Base-by-base conservation (phyloP, 2,888 invertebrate species). In the Drosophila melanosoma region DNA sequence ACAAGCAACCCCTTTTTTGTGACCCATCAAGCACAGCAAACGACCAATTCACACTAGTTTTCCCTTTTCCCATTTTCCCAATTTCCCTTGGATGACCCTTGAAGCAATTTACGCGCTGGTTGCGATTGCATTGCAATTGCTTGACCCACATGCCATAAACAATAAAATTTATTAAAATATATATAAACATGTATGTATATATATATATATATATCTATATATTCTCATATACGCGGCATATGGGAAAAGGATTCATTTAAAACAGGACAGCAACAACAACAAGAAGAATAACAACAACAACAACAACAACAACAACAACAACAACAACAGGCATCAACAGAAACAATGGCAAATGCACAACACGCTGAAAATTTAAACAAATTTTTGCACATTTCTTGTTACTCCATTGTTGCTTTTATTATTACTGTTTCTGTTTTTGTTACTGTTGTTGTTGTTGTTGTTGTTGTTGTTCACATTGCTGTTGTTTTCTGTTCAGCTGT, bases 371-470 rank as follows among this genome's bases (percentile, higher is more conserved):
- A 79, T 84, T 87, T 89, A 59, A 89, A 80, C 86, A 88, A 82
- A 88, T 78, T 90, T 88, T 90, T 83, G 69, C 75, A 83, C 83
- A 83, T 80, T 90, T 88, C 73, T 79, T 69, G 75, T 68, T 75
- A 45, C 61, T 35, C 60, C 65, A 69, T 67, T 77, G 62, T 74
- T 67, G 61, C 2, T 8, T n/a, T 6, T 20, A 20, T 3, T 11
- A n/a, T 42, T 8, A n/a, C 2, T 20, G 48, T 36, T 57, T 45
- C 33, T 56, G 49, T 54, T 62, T 62, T 48, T 66, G 26, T 38
- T 52, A 20, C 26, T 69, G 53, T 35, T 56, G 60, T 52, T 66
- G 52, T 38, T 56, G 49, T 54, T 62, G 65, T 48, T 66, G 26
- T 38, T 52, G 26, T 33, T 69, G 53, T 35, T 56, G 60, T 52